Evolutionary conservation across 1,140 invertebrate species (phyloP).

Genomic region (Eufriesea mexicana): DNA sequence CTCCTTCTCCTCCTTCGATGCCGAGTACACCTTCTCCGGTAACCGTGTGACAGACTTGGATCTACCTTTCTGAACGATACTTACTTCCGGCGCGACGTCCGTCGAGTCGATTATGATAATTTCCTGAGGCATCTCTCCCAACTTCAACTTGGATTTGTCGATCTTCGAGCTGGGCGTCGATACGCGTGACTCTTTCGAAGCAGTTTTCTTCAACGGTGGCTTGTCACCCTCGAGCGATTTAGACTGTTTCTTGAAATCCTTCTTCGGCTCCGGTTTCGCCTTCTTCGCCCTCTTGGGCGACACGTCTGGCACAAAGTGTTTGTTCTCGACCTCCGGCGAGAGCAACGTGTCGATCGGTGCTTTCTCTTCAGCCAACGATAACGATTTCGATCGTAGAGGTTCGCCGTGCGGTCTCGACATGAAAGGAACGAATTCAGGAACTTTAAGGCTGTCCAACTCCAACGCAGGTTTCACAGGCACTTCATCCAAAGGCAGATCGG

Average conservation of each 20-base stretch:
- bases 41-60: slow-evolving; percentile 79
- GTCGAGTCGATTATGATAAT: slow-evolving; percentile 81
- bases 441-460: slow-evolving; percentile 80
- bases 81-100: slow-evolving; percentile 77
- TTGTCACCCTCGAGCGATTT: slow-evolving; percentile 81
- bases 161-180: slow-evolving; percentile 76
- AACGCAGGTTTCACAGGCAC: slow-evolving; percentile 79
- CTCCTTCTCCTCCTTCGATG: slow-evolving; percentile 74
- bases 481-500: slow-evolving; percentile 80
- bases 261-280: slow-evolving; percentile 76
- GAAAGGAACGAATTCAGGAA: slow-evolving; percentile 80
- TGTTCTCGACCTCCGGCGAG: slow-evolving; percentile 79
- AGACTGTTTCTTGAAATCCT: slow-evolving; percentile 81
- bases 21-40: slow-evolving; percentile 72
- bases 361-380: slow-evolving; percentile 81
- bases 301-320: slow-evolving; percentile 78
- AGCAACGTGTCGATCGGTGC: slow-evolving; percentile 80
- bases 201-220: slow-evolving; percentile 76
- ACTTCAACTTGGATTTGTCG: slow-evolving; percentile 80
- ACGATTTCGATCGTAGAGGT: slow-evolving; percentile 78
- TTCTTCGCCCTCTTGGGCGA: slow-evolving; percentile 77
- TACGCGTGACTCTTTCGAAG: slow-evolving; percentile 75
- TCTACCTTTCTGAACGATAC: slow-evolving; percentile 80
- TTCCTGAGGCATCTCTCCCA: slow-evolving; percentile 81
- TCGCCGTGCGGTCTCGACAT: slow-evolving; percentile 79